Conservation (phyloP, 2,113 vertebrate genomes). For the Sclerurus mexicanus region DNA sequence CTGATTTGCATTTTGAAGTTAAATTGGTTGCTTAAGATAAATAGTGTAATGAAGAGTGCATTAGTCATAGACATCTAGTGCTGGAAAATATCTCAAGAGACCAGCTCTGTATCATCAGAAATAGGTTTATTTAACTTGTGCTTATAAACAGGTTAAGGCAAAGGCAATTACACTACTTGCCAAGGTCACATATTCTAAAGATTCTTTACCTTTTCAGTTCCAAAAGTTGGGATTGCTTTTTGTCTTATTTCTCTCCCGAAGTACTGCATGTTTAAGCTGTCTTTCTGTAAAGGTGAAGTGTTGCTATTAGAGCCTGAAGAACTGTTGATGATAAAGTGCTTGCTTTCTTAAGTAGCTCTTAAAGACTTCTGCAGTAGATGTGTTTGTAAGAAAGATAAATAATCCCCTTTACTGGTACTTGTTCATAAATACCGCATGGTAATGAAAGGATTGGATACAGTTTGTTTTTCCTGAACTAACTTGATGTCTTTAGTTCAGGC, state of each 20-base stretch:
- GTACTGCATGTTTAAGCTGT: neutral
- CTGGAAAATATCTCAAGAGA: neutral
- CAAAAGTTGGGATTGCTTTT: neutral
- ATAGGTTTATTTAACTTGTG: neutral
- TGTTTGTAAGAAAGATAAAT: neutral
- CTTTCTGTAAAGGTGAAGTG: neutral
- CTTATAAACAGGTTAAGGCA: neutral
- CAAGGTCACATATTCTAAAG: neutral
- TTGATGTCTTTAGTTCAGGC: neutral
- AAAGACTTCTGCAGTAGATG: neutral
- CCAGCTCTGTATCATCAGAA: neutral
- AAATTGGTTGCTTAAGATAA: neutral
- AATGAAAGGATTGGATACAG: neutral
- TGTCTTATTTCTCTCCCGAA: neutral
- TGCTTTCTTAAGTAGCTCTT: neutral
- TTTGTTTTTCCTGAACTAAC: neutral
- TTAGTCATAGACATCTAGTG: neutral
- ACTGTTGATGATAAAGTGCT: neutral
- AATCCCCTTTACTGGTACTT: neutral
- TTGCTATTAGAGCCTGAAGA: neutral
- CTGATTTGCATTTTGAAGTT: neutral
- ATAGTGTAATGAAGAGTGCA: neutral
- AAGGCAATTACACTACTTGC: neutral
- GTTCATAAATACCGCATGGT: neutral
- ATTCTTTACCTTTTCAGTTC: neutral